Evolutionary conservation across 2,113 vertebrate genomes (phyloP).

Genomic region (Menura novaehollandiae): DNA sequence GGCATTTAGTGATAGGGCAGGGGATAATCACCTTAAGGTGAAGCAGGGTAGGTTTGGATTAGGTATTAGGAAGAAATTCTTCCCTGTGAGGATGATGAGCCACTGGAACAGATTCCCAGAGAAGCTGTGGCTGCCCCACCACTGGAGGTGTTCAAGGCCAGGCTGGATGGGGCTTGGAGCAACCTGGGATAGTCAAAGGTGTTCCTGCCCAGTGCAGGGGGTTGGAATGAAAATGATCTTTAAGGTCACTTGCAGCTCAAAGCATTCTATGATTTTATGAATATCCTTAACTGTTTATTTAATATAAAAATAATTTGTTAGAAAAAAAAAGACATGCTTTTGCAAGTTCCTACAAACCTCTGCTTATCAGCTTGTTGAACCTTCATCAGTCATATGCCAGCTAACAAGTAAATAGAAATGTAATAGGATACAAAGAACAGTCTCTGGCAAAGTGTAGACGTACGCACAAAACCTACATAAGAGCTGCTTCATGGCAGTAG

Average conservation of each 20-base stretch:
- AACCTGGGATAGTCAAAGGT: no score
- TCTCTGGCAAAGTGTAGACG: not conserved
- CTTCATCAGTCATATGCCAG: not conserved
- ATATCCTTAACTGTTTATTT: constrained; percentile 37
- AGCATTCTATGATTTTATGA: not conserved
- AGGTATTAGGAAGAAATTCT: not conserved
- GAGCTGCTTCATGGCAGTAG: not conserved
- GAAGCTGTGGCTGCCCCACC: not conserved
- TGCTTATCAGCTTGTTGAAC: constrained; percentile 3
- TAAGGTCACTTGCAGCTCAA: not conserved
- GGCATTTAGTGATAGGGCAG: no score
- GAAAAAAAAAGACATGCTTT: not conserved
- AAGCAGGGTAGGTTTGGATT: not conserved
- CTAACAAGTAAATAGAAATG: not conserved
- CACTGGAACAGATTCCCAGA: not conserved
- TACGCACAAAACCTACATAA: not conserved
- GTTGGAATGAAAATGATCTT: not conserved
- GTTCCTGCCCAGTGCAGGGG: no score
- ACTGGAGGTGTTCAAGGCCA: not conserved
- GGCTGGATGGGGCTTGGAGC: not conserved
- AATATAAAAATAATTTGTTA: constrained; percentile 51
- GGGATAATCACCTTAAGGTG: not conserved
- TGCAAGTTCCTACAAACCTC: not conserved
- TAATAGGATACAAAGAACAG: not conserved
- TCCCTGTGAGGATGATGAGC: not conserved